These are phyloP conservation scores for Trichoplusia ni DNA, from an alignment of 1,140 invertebrate genomes.

Conservation along the genomic window DNA sequence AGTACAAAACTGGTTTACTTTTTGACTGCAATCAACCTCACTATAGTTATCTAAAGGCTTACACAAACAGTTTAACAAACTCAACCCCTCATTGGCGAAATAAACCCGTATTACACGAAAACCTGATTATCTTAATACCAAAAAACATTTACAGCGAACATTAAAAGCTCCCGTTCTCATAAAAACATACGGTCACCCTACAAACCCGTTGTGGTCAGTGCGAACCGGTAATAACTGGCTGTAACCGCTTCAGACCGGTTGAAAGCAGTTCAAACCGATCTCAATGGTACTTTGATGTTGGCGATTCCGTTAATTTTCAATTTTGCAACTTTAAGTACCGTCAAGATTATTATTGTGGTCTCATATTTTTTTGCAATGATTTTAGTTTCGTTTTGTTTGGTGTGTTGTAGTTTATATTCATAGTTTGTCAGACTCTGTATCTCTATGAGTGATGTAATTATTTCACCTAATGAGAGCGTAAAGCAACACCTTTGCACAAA, in stretches of 20 bases:
- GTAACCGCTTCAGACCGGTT: constrained; percentile 13
- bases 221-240: constrained; percentile 16
- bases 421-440: too few species aligned
- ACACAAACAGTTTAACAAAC: too few species aligned
- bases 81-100: constrained; percentile 1
- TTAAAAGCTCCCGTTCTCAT: constrained; percentile 4
- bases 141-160: constrained; percentile 19
- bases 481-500: too few species aligned
- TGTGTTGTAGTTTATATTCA: too few species aligned
- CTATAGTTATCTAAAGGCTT: too few species aligned
- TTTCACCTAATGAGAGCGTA: too few species aligned
- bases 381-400: too few species aligned
- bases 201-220: constrained; percentile 2
- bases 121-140: constrained; percentile 11
- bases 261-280: background rate
- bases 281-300: constrained; percentile 43
- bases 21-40: too few species aligned
- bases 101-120: background rate
- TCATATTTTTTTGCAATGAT: background rate
- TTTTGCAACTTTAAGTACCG: constrained; percentile 30
- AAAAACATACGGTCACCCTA: constrained; percentile 20
- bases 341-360: background rate
- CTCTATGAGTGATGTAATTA: too few species aligned
- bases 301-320: constrained; percentile 32
- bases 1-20: too few species aligned